Base-by-base conservation (phyloP, 1,140 invertebrate species). In the Megalopta genalis region DNA sequence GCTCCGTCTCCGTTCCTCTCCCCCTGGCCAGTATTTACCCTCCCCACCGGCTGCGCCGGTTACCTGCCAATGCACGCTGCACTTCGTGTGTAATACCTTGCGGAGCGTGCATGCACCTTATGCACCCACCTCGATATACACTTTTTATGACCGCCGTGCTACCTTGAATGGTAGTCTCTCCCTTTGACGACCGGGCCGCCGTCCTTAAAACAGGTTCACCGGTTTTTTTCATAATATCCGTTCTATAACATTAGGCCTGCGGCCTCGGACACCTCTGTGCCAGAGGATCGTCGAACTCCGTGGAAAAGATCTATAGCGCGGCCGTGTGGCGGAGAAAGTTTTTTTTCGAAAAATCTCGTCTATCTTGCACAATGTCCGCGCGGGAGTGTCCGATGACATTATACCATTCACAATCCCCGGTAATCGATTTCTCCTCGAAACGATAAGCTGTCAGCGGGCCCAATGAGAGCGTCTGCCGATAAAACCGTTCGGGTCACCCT, bases 141-240 rank as follows among this genome's bases (percentile, higher is more conserved):
- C 87, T 92, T 91, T 92, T 92, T 90, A 91, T 83, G 86, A 82
- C 82, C 84, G 72, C 21, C 25, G 27, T 60, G 21, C 67, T 52
- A 42, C 87, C 81, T 87, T 86, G 70, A 85, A 85, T 86, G 85
- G 87, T 46, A 87, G 88, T 86, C 90, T 90, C 88, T 89, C 79
- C 75, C 87, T 91, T 90, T 90, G 90, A 91, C 88, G 86, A 90
- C 82, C 85, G 84, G 86, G 81, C 86, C 87, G 86, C 81, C 87
- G 80, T 64, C 60, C 66, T 59, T 37, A 46, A 23, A 27, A 68
- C 75, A 63, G 32, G 32, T 46, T 18, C 21, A 57, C 67, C 12
- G 39, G 46, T 57, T 59, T 73, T n/a, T 65, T 62, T 39, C 10
- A 6, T 49, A 62, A 70, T 77, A 68, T 78, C 39, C 49, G 5